phyloP scores from a whole-genome alignment of 2,888 invertebrate genomes.

The Polyommatus iphigenia region DNA sequence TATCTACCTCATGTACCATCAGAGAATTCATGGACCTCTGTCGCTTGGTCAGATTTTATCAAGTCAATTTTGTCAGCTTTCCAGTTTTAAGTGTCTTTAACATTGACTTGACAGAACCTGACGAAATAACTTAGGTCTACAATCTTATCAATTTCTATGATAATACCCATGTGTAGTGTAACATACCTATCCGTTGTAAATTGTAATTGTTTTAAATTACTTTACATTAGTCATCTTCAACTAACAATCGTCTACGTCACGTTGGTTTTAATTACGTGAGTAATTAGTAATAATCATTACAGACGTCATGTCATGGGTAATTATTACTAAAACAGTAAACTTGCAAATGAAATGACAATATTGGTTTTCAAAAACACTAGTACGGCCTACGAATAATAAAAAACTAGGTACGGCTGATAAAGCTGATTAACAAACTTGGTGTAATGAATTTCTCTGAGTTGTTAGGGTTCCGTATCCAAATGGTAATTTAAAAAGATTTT shows the following conservation, averaged over 20 bases:
- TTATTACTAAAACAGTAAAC: neutral
- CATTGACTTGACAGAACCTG: too few relatives aligned
- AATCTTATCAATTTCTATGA: neutral
- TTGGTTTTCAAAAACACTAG: neutral
- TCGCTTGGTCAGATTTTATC: too few relatives aligned
- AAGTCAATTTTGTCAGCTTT: too few relatives aligned
- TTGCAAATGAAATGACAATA: neutral
- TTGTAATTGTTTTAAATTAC: neutral
- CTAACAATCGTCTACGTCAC: neutral
- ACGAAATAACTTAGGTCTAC: neutral
- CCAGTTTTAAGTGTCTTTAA: too few relatives aligned
- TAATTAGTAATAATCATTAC: neutral
- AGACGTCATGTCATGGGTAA: neutral
- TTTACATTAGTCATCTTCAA: neutral
- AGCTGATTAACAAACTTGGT: neutral
- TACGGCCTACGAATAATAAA: too few relatives aligned
- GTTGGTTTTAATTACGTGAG: conserved; percentile 1
- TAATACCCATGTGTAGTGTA: neutral
- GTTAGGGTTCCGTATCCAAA: neutral
- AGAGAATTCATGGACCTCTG: too few relatives aligned
- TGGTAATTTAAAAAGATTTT: too few relatives aligned
- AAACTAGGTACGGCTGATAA: neutral
- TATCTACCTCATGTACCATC: too few relatives aligned
- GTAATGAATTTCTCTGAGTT: neutral
- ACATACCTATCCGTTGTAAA: neutral